phyloP scores from a whole-genome alignment of 1,140 invertebrate species.

The Hylaeus anthracinus region DNA sequence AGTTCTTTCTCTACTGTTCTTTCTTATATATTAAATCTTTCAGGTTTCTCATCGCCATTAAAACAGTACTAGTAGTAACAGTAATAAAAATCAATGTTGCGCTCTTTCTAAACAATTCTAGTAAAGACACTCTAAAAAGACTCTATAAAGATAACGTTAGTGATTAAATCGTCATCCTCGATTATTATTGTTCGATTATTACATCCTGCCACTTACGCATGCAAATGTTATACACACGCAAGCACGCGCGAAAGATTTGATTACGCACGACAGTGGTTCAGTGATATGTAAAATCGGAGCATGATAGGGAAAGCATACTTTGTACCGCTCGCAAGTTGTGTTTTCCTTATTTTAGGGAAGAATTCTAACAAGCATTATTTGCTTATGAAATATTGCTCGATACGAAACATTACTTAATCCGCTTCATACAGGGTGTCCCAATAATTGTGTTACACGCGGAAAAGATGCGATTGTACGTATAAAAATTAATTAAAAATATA shows the following conservation, averaged over 20 bases:
- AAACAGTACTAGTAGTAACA: no score
- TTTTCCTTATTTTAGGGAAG: neutral
- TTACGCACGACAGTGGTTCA: neutral
- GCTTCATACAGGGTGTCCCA: neutral
- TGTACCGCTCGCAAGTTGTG: neutral
- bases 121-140: no score
- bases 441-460: no score
- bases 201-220: neutral
- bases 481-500: no score
- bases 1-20: no score
- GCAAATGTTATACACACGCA: neutral
- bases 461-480: no score
- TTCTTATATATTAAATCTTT: no score
- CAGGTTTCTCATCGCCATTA: no score
- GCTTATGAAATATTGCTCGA: neutral
- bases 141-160: no score
- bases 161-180: no score
- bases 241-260: neutral
- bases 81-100: no score
- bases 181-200: slow-evolving; percentile 14
- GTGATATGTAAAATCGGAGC: slow-evolving; percentile 17
- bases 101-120: no score
- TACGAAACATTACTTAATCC: neutral
- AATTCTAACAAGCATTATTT: neutral
- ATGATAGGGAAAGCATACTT: slow-evolving; percentile 1